A percentile compares a stretch with the other conserved stretches of the same genome.
Evolutionary conservation across 2,797 vertebrate genomes (phyloP).

Genomic region (Characodon lateralis): DNA sequence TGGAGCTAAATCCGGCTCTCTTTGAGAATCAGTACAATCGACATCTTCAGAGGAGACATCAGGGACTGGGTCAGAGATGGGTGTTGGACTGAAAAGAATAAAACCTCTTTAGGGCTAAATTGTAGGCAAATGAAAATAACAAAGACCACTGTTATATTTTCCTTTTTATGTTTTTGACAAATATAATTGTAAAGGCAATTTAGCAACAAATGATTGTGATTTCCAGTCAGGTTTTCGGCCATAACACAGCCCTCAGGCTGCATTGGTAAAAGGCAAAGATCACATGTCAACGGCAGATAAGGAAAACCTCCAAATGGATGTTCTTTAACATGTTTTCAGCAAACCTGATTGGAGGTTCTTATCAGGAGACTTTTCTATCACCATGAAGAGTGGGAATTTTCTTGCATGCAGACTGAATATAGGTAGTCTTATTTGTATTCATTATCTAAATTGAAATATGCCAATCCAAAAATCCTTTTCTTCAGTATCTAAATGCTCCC

Average conservation of each 20-base stretch:
- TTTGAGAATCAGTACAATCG: slow-evolving; percentile 16
- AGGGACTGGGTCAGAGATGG: slow-evolving; percentile 16
- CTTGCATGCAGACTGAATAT: background rate
- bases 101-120: background rate
- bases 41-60: slow-evolving; percentile 33
- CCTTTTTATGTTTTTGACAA: background rate
- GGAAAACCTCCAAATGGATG: background rate
- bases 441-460: too few species aligned
- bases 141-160: background rate
- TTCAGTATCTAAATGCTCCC: background rate
- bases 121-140: background rate
- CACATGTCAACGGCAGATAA: background rate
- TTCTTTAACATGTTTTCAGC: background rate
- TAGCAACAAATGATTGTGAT: background rate
- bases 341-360: too few species aligned
- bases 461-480: too few species aligned
- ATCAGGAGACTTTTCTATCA: too few species aligned
- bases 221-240: background rate
- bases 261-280: background rate
- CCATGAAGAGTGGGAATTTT: too few species aligned
- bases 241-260: background rate
- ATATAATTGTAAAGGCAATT: background rate
- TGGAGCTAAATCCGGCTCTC: slow-evolving; percentile 32
- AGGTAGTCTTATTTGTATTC: background rate
- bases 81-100: slow-evolving; percentile 40